phyloP scores from a whole-genome alignment of 2,888 invertebrate species.

The Pteria penguin region DNA sequence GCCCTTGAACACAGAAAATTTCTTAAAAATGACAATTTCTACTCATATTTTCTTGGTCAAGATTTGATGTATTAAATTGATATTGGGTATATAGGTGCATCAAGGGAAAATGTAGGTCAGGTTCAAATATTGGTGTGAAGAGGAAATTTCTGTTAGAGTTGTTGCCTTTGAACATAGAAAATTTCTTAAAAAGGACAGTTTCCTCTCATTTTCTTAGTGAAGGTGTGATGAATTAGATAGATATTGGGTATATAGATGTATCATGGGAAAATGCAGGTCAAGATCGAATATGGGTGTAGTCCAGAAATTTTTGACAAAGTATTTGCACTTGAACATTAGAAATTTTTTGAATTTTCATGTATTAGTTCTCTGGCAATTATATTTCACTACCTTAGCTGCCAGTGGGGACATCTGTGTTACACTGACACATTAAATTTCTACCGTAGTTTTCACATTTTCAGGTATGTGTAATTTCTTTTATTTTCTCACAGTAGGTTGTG shows the following conservation, averaged over 20 bases:
- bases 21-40: neutral
- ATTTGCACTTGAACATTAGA: no score
- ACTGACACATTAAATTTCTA: no score
- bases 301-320: no score
- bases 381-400: no score
- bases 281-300: no score
- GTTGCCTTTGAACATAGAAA: neutral
- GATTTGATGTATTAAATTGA: neutral
- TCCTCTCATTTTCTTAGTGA: neutral
- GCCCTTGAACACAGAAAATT: neutral
- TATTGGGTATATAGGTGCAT: neutral
- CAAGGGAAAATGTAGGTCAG: neutral
- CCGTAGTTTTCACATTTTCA: no score
- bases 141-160: neutral
- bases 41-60: neutral
- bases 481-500: no score
- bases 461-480: no score
- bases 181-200: no score
- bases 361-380: no score
- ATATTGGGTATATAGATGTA: neutral
- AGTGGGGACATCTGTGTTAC: no score
- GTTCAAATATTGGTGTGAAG: neutral
- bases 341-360: no score
- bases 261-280: neutral
- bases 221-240: neutral